phyloP scores from a whole-genome alignment of 2,888 invertebrate genomes.

The Eledona agricola region DNA sequence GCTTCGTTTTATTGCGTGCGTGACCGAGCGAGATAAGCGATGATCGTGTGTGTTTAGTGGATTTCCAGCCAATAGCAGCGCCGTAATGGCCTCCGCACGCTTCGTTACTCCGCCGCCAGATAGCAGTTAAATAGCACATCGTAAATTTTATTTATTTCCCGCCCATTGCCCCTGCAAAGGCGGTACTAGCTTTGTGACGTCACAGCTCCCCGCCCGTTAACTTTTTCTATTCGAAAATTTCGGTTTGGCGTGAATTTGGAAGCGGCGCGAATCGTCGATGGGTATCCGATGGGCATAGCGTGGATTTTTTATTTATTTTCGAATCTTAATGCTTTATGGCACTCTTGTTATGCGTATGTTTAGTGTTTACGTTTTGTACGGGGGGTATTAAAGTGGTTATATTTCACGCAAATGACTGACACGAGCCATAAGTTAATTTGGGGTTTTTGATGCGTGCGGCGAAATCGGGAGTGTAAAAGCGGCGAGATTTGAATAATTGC shows the following conservation, averaged over 20 bases:
- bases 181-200: conserved; percentile 65
- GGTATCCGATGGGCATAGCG: no score
- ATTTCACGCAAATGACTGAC: conserved; percentile 17
- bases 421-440: conserved; percentile 21
- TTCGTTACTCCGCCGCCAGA: conserved; percentile 66
- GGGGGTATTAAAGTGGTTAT: conserved; percentile 10
- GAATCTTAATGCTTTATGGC: conserved; percentile 31
- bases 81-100: conserved; percentile 69
- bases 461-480: no score
- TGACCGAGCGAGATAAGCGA: conserved; percentile 25
- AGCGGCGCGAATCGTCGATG: no score
- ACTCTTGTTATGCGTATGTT: conserved; percentile 23
- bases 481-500: no score
- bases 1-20: conserved; percentile 46
- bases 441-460: no score
- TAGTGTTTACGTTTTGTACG: conserved; percentile 23
- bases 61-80: conserved; percentile 66
- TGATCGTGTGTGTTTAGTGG: conserved; percentile 46
- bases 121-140: conserved; percentile 66
- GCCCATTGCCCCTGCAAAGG: conserved; percentile 68
- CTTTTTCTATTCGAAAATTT: conserved; percentile 7
- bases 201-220: conserved; percentile 53
- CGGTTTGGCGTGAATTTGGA: conserved; percentile 36
- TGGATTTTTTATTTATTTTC: conserved; percentile 38
- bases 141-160: conserved; percentile 67